Evolutionary conservation across 2,113 vertebrate genomes (phyloP), one percentile per base, ranked within the genome.

Genomic region (Limanda limanda): DNA sequence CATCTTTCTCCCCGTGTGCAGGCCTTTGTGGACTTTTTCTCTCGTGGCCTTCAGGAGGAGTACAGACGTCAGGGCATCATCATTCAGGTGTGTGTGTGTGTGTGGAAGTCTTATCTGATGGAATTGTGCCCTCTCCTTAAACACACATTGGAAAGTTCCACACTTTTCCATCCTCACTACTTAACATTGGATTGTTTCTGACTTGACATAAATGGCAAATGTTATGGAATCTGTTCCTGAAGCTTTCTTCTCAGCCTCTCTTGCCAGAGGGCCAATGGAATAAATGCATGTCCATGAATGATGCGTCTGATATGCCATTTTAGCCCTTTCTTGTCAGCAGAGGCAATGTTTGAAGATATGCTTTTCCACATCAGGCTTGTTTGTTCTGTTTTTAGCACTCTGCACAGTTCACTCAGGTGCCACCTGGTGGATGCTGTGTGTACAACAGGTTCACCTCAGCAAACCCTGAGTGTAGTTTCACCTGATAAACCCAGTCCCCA

Each of bases 11-110:
- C 74, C 4, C 82, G 31, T 82, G 71, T 62, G 48, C 71, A 99
- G 98, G 95, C 94, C 68, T 99, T 99, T 94, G 94, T 97, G 85
- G 96, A 98, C 90, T 97, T 94, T 93, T 99, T 99, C 92, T 98
- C 97, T 62, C 95, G 63, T 76, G 93, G 95, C 74, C 94, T 99
- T 76, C 94, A 97, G 25, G 92, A 95, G 56, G 98, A 99, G 87
- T 99, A 99, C 77, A 94, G 90, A 85, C 94, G 91, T 83, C 96
- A 96, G 86, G 98, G 98, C 68, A 92, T 99, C 92, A 95, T 97
- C 78, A 94, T 99, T 84, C 98, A 99, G 96, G 98, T 99, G 89
- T 95, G 91, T 63, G 89, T 95, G 91, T 63, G 23, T 24, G 55
- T 13, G 56, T 57, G n/a, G 35, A 37, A 37, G 35, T 37, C 9